Percentiles rank a stretch among this genome's conserved stretches.
phyloP scores from a whole-genome alignment of 1,140 invertebrate species.

The Heterodera carotae region DNA sequence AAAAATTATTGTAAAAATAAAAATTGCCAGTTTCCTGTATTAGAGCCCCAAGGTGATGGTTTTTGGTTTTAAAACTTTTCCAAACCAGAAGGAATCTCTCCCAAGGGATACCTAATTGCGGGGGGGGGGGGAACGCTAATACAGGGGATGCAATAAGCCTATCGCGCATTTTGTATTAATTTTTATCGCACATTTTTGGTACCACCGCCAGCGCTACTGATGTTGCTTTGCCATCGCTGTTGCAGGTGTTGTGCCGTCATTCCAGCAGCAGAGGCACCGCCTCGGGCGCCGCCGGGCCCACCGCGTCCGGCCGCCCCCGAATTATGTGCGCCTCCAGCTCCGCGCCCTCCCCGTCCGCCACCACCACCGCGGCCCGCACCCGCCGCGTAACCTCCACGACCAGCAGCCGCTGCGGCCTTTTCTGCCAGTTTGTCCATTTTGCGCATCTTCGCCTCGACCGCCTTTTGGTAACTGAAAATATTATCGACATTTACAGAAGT shows the following conservation, averaged over 20 bases:
- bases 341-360: constrained; percentile 5
- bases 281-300: neutral
- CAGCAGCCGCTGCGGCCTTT: neutral
- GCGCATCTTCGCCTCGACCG: constrained; percentile 72
- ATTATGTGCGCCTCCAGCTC: too few relatives aligned
- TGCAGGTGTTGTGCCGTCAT: constrained; percentile 23
- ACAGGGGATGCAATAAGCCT: too few relatives aligned
- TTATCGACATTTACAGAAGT: too few relatives aligned
- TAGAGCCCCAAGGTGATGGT: too few relatives aligned
- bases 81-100: too few relatives aligned
- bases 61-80: too few relatives aligned
- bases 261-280: neutral
- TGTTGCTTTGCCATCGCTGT: neutral
- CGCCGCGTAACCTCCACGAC: neutral
- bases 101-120: too few relatives aligned
- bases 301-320: neutral
- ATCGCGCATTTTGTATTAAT: too few relatives aligned
- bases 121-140: too few relatives aligned
- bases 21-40: too few relatives aligned
- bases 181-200: neutral
- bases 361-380: neutral
- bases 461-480: constrained; percentile 69
- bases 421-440: neutral
- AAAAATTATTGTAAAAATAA: neutral
- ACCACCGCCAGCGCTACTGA: neutral